Conservation (phyloP, 2,113 vertebrate species). For the Eulacestoma nigropectus region DNA sequence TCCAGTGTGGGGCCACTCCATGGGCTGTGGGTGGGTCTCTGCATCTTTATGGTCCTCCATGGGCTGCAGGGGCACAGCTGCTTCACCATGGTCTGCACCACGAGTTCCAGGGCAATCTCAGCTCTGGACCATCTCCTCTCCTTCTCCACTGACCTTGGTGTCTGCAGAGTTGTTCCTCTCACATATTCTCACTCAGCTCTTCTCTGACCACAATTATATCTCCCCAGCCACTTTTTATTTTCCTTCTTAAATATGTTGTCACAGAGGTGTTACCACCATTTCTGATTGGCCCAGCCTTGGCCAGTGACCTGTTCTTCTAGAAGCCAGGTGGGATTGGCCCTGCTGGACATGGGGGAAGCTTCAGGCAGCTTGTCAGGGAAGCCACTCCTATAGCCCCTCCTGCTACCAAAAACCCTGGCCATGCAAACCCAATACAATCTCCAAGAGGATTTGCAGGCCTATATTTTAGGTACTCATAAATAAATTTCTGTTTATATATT, state of each 20-base stretch:
- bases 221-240: background rate
- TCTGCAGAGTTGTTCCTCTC: background rate
- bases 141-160: background rate
- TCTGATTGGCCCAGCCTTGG: background rate
- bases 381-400: background rate
- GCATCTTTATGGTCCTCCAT: background rate
- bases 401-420: background rate
- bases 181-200: accelerated
- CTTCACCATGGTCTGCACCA: background rate
- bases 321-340: background rate
- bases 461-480: background rate
- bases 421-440: background rate
- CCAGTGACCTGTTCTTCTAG: no score
- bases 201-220: background rate
- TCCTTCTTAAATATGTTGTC: background rate
- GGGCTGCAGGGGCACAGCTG: background rate
- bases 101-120: background rate
- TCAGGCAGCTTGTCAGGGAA: background rate
- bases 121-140: background rate
- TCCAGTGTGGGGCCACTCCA: background rate
- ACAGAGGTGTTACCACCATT: background rate
- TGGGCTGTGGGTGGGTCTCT: background rate
- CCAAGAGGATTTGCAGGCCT: background rate
- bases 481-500: background rate
- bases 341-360: background rate